Evolutionary conservation across 2,113 vertebrate genomes (phyloP), one percentile per base, ranked within the genome.

Genomic region (Spilogale gracilis): DNA sequence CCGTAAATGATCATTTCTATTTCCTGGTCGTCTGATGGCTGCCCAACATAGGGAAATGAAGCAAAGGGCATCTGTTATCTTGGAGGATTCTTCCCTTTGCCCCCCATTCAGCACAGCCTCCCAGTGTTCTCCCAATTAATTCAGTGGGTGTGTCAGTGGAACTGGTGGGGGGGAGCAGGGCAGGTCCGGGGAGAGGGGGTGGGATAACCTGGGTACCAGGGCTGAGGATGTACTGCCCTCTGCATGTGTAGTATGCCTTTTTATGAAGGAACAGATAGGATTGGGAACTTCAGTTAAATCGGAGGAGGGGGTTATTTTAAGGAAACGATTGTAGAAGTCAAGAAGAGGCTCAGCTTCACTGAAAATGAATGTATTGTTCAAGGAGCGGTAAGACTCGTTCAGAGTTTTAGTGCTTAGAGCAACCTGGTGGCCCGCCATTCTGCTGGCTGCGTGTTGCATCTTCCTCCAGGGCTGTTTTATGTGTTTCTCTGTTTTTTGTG

Each of bases 1-100:
- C 30, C 60, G 17, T 61, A 43, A 97, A 91, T 87, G 65, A 79
- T 58, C 67, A 48, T 81, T 80, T 96, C 14, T 96, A 80, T 86
- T 93, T 96, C 85, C 43, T 94, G 88, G 67, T 30, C 50, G 21
- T 71, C 65, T 90, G 56, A 91, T 81, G 85, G 14, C 93, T 96
- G 54, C 50, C 43, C 82, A 90, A 61, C 2, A 69, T 54, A 86
- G 21, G 21, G 38, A 61, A 96, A 96, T 58, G 60, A 78, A 23
- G 89, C 48, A 92, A 96, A 92, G 23, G 27, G 52, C 5, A 82
- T 74, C 58, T 86, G 67, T 82, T 30, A 65, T 92, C 63, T 83
- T 88, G 54, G 83, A 91, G 73, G 25, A 83, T 27, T 27, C 7
- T 32, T 89, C 52, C 85, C 1, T 85, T 92, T 50, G 76, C 61